phyloP scores from a whole-genome alignment of 2,797 vertebrate genomes.

The Mus spretus region DNA sequence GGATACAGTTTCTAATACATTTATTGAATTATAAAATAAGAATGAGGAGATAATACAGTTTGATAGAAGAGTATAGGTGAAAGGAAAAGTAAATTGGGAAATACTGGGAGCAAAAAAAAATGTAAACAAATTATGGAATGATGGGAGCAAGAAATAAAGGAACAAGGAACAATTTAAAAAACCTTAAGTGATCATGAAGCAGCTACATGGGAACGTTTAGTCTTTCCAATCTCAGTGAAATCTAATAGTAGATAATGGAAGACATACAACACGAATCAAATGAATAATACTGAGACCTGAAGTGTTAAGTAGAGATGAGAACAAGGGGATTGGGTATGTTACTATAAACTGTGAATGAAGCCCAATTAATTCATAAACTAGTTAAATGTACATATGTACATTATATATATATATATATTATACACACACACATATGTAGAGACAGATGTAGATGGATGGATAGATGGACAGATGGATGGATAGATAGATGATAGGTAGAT shows the following conservation, averaged over 20 bases:
- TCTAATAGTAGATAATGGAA: too few species aligned
- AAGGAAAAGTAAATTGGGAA: background rate
- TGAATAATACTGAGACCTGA: background rate
- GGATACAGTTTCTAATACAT: conserved; percentile 18
- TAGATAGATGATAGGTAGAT: too few species aligned
- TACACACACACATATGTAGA: background rate
- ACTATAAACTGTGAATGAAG: background rate
- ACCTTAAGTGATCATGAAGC: background rate
- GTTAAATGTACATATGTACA: too few species aligned
- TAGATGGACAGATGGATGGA: too few species aligned
- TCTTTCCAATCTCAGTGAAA: background rate
- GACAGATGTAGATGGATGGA: background rate
- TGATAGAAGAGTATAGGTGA: background rate
- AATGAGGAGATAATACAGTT: background rate
- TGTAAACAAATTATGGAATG: background rate
- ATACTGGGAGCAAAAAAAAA: background rate
- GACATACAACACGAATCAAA: background rate
- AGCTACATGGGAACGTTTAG: background rate
- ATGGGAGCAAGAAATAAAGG: background rate
- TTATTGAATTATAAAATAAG: background rate
- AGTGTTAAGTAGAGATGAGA: background rate
- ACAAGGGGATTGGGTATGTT: background rate
- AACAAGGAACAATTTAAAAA: too few species aligned
- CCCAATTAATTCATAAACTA: background rate
- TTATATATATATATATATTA: too few species aligned